Evolutionary conservation across 2,888 invertebrate species (phyloP), one percentile per base, ranked within the genome.

Genomic region (Kuschelorhynchus macadamiae): DNA sequence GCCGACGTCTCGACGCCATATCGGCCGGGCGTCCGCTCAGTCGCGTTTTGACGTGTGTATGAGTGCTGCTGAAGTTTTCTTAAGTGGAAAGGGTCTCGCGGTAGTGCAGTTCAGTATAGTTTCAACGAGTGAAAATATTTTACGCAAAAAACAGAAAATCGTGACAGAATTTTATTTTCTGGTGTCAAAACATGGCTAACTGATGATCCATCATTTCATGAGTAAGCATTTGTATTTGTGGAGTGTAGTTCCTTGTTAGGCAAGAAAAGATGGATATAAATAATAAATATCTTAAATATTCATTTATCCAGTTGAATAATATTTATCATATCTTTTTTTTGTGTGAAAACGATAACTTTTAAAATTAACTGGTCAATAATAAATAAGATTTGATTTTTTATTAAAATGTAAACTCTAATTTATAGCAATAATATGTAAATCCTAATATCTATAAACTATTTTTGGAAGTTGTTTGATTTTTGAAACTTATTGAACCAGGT

Each of bases 21-120:
- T 9, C 41, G 36, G 59, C 69, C 69, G 64, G 69, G 69, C 64
- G 60, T 69, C 64, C 59, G 69, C 49, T 69, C 69, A 69, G 69
- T 69, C 64, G 64, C 64, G 60, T 49, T 55, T 60, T 55, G 47
- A 11, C 56, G 56, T 30, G 16, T 33, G 56, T 21, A 55, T 21
- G 63, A 39, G 33, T 17, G 39, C 17, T 32, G 41, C 16, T 30
- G 30, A 25, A 16, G 16, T 33, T 53, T 53, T 36, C 53, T 41
- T 25, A 41, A 55, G 16, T 41, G 36, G 17, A 49, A 55, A 16
- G n/a, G 39, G 11, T 36, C 14, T 55, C 55, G 55, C 55, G 55
- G 42, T 55, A 55, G 55, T 55, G 55, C 21, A 42, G 17, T 55
- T 53, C 25, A 11, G 41, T 55, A 21, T 25, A 33, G 52, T 52